A percentile compares a stretch with the other conserved stretches of the same genome.
These are phyloP conservation scores for Drosophila recens DNA, from an alignment of 2,888 invertebrate genomes.

Conservation along the genomic window DNA sequence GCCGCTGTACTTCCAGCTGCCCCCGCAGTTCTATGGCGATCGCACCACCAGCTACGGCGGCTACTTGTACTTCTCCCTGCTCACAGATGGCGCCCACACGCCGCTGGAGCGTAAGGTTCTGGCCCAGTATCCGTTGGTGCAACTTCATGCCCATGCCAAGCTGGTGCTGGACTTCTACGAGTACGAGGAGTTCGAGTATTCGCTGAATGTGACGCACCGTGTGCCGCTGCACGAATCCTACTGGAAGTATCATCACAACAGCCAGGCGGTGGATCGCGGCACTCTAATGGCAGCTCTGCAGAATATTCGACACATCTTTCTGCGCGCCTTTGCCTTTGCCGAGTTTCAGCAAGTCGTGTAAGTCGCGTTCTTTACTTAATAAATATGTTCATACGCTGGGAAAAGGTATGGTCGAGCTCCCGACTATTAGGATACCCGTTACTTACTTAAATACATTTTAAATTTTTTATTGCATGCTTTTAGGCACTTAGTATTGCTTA, in stretches of 20 bases:
- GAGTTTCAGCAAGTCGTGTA: constrained; percentile 88
- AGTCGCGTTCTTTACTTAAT: constrained; percentile 59
- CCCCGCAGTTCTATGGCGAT: constrained; percentile 93
- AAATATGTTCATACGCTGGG: too few species aligned
- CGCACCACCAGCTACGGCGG: constrained; percentile 96
- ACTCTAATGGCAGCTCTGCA: constrained; percentile 97
- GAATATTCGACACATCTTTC: constrained; percentile 91
- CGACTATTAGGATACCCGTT: too few species aligned
- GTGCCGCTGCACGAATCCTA: constrained; percentile 91
- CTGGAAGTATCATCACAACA: constrained; percentile 87
- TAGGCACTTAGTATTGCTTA: too few species aligned
- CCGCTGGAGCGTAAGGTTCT: constrained; percentile 87
- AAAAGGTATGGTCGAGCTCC: too few species aligned
- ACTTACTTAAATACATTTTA: too few species aligned
- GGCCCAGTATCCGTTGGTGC: constrained; percentile 91
- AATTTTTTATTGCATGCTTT: too few species aligned
- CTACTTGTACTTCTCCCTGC: constrained; percentile 91
- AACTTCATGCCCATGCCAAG: constrained; percentile 91
- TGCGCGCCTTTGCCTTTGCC: constrained; percentile 90
- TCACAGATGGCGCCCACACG: constrained; percentile 88
- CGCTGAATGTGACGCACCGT: constrained; percentile 86
- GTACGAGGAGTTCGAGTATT: constrained; percentile 83
- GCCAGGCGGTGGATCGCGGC: constrained; percentile 88
- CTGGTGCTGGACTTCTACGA: constrained; percentile 92
- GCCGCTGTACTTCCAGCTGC: constrained; percentile 87